These are phyloP conservation scores for Drosophila lutescens DNA, from an alignment of 2,888 invertebrate genomes.

Conservation along the genomic window DNA sequence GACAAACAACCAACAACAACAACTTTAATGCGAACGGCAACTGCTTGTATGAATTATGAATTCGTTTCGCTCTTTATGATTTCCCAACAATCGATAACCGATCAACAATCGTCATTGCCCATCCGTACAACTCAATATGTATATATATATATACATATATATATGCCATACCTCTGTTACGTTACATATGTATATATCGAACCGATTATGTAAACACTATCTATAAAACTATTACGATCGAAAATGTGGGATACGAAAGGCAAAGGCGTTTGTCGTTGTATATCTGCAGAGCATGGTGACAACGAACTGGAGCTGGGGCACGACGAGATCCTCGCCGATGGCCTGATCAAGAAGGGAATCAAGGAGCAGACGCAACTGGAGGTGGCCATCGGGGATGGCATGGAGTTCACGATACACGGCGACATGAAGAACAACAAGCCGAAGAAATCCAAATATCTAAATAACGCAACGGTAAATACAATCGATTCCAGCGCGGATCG, in stretches of 20 bases:
- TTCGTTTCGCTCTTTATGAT: constrained; percentile 64
- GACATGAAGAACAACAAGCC: constrained; percentile 92
- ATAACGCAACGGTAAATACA: constrained; percentile 89
- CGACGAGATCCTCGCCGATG: constrained; percentile 91
- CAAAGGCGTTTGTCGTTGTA: constrained; percentile 87
- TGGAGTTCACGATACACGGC: constrained; percentile 97
- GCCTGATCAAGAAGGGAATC: constrained; percentile 93
- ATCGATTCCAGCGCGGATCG: constrained; percentile 21
- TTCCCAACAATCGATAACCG: constrained; percentile 64
- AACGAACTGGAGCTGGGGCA: constrained; percentile 88
- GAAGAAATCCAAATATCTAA: constrained; percentile 92
- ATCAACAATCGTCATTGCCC: constrained; percentile 42
- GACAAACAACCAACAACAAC: constrained; percentile 56
- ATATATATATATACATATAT: constrained; percentile 28
- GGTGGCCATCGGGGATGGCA: constrained; percentile 95
- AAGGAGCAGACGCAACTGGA: constrained; percentile 95
- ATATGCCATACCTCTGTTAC: constrained; percentile 41
- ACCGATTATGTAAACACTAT: constrained; percentile 39
- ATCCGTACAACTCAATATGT: constrained; percentile 34
- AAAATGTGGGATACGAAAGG: constrained; percentile 83
- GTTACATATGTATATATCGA: constrained; percentile 42
- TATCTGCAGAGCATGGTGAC: constrained; percentile 88
- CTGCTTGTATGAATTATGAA: constrained; percentile 68
- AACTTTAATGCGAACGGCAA: constrained; percentile 73
- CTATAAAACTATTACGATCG: constrained; percentile 41